These are phyloP conservation scores for Rhabdornis inornatus DNA, from an alignment of 2,113 vertebrate genomes.

Conservation along the genomic window DNA sequence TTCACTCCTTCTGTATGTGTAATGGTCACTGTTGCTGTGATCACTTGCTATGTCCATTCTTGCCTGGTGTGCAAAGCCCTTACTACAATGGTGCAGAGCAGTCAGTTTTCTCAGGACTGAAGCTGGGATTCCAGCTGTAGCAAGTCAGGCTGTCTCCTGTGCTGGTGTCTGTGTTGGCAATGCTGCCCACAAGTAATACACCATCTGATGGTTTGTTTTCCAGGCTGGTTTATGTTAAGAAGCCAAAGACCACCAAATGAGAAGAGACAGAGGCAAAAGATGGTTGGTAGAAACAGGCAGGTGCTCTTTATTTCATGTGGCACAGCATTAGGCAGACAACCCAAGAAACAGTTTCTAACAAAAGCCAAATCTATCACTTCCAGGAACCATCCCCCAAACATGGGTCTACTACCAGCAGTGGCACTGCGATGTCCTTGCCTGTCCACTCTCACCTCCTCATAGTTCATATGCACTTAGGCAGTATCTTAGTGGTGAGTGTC, in stretches of 20 bases:
- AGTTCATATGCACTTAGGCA: neutral
- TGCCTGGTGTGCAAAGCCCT: neutral
- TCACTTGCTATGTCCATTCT: neutral
- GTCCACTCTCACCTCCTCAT: constrained; percentile 28
- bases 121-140: neutral
- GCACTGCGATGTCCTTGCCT: constrained; percentile 27
- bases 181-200: neutral
- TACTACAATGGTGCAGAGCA: neutral
- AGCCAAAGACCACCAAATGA: constrained; percentile 14
- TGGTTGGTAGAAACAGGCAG: constrained; percentile 67
- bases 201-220: neutral
- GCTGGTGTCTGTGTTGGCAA: neutral
- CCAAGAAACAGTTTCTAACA: constrained; percentile 62
- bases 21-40: neutral
- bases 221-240: neutral
- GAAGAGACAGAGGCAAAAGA: constrained; percentile 21
- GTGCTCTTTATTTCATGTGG: constrained; percentile 69
- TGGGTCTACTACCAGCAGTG: constrained; percentile 24
- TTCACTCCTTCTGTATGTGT: neutral
- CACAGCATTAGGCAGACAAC: constrained; percentile 69
- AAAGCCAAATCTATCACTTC: constrained; percentile 35
- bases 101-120: neutral
- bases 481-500: neutral
- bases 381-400: constrained; percentile 18
- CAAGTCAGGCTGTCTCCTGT: neutral